phyloP scores from a whole-genome alignment of 2,797 vertebrate species.

The Spea hammondii region DNA sequence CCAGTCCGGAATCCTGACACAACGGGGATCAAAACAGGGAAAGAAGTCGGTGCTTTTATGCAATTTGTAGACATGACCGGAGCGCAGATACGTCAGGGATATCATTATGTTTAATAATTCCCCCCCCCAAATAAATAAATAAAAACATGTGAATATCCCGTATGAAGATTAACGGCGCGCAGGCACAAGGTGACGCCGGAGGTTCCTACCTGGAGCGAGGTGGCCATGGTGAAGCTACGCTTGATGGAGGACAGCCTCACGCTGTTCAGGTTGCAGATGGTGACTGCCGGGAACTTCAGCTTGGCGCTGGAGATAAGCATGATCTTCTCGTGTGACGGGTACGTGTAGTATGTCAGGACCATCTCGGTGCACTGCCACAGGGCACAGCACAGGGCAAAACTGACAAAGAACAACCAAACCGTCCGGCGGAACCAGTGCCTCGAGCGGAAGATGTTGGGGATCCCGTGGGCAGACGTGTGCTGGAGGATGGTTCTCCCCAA shows the following conservation, averaged over 20 bases:
- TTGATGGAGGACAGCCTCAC: slow-evolving; percentile 43
- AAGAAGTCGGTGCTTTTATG: too few species aligned
- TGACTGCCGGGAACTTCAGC: slow-evolving; percentile 44
- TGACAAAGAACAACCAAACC: slow-evolving; percentile 49
- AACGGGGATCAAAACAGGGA: too few species aligned
- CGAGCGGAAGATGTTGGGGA: slow-evolving; percentile 53
- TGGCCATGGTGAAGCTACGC: slow-evolving; percentile 35
- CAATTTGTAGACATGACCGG: not conserved
- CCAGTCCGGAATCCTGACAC: slow-evolving; percentile 48
- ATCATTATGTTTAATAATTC: too few species aligned
- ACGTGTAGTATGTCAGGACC: slow-evolving; percentile 44
- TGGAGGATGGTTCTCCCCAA: slow-evolving; percentile 38
- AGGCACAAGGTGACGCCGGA: not conserved
- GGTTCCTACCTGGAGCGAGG: slow-evolving; percentile 43
- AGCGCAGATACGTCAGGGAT: too few species aligned
- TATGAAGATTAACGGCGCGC: not conserved
- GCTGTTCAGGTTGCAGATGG: slow-evolving; percentile 56
- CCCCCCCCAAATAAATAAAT: too few species aligned
- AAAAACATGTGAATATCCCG: too few species aligned
- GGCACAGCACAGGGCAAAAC: slow-evolving; percentile 51
- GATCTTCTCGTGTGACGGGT: slow-evolving; percentile 56
- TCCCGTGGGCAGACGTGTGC: slow-evolving; percentile 54
- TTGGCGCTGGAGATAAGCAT: slow-evolving; percentile 52
- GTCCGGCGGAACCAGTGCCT: slow-evolving; percentile 53
- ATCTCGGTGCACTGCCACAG: slow-evolving; percentile 43